Evolutionary conservation across 2,888 invertebrate species (phyloP).

Genomic region (Merodon equestris): DNA sequence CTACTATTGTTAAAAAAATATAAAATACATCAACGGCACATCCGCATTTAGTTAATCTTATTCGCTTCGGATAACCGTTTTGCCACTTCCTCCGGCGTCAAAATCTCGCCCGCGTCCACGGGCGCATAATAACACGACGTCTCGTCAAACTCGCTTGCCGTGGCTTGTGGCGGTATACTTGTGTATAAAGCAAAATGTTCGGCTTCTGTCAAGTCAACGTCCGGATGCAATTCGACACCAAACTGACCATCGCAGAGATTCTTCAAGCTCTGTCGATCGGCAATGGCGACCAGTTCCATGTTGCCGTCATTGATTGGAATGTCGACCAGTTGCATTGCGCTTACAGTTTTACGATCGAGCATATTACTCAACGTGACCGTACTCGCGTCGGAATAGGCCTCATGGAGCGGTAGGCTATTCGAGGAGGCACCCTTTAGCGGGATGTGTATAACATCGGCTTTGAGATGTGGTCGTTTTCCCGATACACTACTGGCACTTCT

Average conservation of each 20-base stretch:
- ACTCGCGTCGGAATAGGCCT: constrained; percentile 78
- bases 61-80: constrained; percentile 75
- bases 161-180: constrained; percentile 91
- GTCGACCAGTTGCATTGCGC: constrained; percentile 78
- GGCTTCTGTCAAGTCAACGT: constrained; percentile 89
- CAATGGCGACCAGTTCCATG: constrained; percentile 82
- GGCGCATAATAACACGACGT: constrained; percentile 92
- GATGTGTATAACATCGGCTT: constrained; percentile 83
- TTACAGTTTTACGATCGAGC: constrained; percentile 78
- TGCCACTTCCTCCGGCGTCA: constrained; percentile 79
- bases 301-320: constrained; percentile 79
- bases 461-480: constrained; percentile 81
- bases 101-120: constrained; percentile 87
- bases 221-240: constrained; percentile 79
- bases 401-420: constrained; percentile 80
- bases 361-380: constrained; percentile 77
- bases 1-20: constrained; percentile 24
- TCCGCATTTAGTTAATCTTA: constrained; percentile 71
- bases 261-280: constrained; percentile 78
- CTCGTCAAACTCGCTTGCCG: constrained; percentile 92
- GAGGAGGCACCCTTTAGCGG: constrained; percentile 83
- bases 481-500: constrained; percentile 83
- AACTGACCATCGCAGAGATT: constrained; percentile 78
- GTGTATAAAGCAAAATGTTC: constrained; percentile 94
- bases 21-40: constrained; percentile 70